phyloP scores from a whole-genome alignment of 2,113 vertebrate species.

The Mastomys natalensis region DNA sequence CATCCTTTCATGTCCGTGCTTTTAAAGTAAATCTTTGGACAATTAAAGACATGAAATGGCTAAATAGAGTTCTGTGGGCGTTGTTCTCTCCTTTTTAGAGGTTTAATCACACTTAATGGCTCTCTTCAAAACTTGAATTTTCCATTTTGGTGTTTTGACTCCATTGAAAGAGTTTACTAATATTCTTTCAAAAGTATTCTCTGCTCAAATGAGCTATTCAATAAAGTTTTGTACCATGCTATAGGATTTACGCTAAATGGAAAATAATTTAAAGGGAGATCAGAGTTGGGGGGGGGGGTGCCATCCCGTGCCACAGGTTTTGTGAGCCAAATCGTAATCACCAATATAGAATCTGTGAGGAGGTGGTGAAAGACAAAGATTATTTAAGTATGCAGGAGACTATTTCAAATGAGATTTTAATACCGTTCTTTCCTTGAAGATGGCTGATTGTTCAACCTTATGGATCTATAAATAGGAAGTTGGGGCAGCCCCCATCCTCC shows the following conservation, averaged over 20 bases:
- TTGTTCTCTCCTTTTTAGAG: constrained; percentile 90
- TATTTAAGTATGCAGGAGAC: constrained; percentile 11
- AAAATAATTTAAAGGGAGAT: constrained; percentile 84
- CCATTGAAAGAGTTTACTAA: constrained; percentile 90
- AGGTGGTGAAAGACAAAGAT: constrained; percentile 24
- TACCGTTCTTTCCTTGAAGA: constrained; percentile 13
- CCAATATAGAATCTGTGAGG: constrained; percentile 64
- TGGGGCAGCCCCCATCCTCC: neutral
- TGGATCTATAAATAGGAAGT: constrained; percentile 55
- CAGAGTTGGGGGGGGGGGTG: constrained; percentile 64
- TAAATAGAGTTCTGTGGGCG: constrained; percentile 88
- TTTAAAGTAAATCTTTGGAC: constrained; percentile 92
- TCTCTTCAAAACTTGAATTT: constrained; percentile 91
- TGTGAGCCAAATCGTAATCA: constrained; percentile 70
- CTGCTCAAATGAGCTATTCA: constrained; percentile 90
- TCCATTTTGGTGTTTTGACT: constrained; percentile 88
- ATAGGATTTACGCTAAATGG: constrained; percentile 84
- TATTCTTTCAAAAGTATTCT: constrained; percentile 89
- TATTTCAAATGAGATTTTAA: constrained; percentile 21
- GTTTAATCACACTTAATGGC: constrained; percentile 92
- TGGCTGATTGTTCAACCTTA: neutral
- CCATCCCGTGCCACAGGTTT: constrained; percentile 61
- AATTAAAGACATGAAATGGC: constrained; percentile 91
- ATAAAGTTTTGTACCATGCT: constrained; percentile 84
- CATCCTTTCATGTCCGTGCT: constrained; percentile 89